A percentile compares a stretch with the other conserved stretches of the same genome.
Conservation (phyloP, 2,113 vertebrate species). For the Hemiprocne comata region DNA sequence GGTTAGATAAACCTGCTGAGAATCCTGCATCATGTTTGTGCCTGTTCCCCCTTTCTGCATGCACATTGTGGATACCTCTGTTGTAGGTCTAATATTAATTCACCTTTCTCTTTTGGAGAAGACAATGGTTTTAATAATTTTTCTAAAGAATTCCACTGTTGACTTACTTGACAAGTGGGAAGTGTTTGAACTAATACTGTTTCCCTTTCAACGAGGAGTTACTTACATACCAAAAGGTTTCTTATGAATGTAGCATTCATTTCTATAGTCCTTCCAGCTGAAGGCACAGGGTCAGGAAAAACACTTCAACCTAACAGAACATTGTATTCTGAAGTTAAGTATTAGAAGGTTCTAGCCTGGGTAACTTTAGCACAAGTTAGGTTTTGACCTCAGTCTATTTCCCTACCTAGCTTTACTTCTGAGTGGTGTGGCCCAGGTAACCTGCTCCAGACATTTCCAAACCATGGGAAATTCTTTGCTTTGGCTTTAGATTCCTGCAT, state of each 20-base stretch:
- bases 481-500: not conserved
- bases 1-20: not conserved
- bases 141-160: not conserved
- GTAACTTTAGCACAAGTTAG: not conserved
- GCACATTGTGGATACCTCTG: not conserved
- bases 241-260: conserved; percentile 16
- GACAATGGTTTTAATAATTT: not conserved
- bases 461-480: not conserved
- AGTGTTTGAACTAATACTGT: not conserved
- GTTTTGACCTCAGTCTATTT: not conserved
- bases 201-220: not conserved
- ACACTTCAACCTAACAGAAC: not conserved
- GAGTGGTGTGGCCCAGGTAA: not conserved
- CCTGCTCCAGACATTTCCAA: not conserved
- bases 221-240: not conserved
- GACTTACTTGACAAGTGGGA: not conserved
- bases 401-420: not conserved
- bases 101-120: not conserved
- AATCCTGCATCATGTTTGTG: not conserved
- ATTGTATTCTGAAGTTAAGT: conserved; percentile 10
- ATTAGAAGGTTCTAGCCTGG: not conserved
- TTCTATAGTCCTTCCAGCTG: not conserved
- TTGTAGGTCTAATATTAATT: not conserved
- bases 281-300: not conserved
- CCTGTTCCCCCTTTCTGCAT: not conserved